Percentiles rank a stretch among this genome's conserved stretches.
Evolutionary conservation across 2,113 vertebrate genomes (phyloP).

Genomic region (Mesembrinibis cayennensis): DNA sequence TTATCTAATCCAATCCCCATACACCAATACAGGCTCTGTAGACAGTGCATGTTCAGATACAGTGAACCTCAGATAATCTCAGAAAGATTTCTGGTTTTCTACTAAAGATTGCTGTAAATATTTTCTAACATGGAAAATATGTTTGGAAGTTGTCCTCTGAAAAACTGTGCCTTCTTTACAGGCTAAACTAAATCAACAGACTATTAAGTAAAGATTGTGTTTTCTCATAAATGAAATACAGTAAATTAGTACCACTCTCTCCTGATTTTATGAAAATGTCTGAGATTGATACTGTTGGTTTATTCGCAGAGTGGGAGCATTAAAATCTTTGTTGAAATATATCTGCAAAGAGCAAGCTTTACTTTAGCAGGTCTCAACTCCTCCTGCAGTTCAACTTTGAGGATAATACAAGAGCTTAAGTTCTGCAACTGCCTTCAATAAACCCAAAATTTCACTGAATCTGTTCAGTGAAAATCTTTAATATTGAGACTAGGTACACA

Average conservation of each 20-base stretch:
- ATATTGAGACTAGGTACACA: neutral
- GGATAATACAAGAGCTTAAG: neutral
- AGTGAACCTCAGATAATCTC: neutral
- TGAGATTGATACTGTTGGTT: neutral
- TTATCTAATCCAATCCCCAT: no score
- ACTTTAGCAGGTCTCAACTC: neutral
- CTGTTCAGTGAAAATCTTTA: neutral
- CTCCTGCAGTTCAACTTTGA: neutral
- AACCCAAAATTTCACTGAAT: neutral
- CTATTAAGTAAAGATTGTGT: neutral
- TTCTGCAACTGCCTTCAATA: neutral
- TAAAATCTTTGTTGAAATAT: neutral
- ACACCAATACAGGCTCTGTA: neutral
- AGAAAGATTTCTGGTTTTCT: neutral
- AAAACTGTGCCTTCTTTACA: neutral
- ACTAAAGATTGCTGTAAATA: neutral
- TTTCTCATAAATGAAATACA: neutral
- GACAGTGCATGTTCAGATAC: neutral
- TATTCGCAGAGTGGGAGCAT: neutral
- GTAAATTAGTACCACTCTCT: neutral
- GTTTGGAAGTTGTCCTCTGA: neutral
- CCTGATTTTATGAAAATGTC: neutral
- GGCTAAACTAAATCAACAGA: neutral
- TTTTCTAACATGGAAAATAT: neutral
- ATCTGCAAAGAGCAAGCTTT: neutral